Percentiles rank a stretch among this genome's conserved stretches.
Evolutionary conservation across 2,888 invertebrate genomes (phyloP).

Genomic region (Drosophila anomalata): DNA sequence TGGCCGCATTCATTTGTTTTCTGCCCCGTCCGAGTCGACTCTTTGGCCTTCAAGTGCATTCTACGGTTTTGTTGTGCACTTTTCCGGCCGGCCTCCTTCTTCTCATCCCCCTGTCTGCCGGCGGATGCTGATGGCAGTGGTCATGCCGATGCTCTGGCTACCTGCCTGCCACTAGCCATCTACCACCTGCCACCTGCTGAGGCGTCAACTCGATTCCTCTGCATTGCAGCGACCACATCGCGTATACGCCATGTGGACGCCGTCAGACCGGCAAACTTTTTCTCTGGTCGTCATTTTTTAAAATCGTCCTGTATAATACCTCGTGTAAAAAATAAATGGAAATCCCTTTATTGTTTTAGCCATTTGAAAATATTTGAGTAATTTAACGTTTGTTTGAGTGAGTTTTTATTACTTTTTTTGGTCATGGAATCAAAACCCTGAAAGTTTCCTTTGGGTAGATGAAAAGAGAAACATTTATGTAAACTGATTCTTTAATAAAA

Average conservation of each 20-base stretch:
- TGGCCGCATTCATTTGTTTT: conserved; percentile 22
- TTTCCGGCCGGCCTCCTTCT: conserved; percentile 39
- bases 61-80: conserved; percentile 71
- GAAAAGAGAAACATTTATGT: too few relatives aligned
- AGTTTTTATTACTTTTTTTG: background rate
- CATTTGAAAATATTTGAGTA: background rate
- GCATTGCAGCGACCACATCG: conserved; percentile 27
- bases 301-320: background rate
- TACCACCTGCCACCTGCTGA: conserved; percentile 31
- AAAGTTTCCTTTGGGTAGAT: background rate
- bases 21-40: conserved; percentile 26
- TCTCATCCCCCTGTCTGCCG: conserved; percentile 1
- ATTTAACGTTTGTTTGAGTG: background rate
- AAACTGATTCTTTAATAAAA: too few relatives aligned
- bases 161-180: background rate
- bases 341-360: conserved; percentile 4
- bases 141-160: conserved; percentile 11
- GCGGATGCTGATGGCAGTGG: conserved; percentile 46
- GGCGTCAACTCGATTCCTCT: conserved; percentile 45
- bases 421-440: background rate
- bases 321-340: background rate
- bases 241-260: conserved; percentile 56
- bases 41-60: conserved; percentile 59
- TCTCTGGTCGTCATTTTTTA: conserved; percentile 16
- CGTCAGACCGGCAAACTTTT: conserved; percentile 41